These are phyloP conservation scores for Pteropus alecto DNA, from an alignment of 2,113 vertebrate genomes.

Conservation along the genomic window DNA sequence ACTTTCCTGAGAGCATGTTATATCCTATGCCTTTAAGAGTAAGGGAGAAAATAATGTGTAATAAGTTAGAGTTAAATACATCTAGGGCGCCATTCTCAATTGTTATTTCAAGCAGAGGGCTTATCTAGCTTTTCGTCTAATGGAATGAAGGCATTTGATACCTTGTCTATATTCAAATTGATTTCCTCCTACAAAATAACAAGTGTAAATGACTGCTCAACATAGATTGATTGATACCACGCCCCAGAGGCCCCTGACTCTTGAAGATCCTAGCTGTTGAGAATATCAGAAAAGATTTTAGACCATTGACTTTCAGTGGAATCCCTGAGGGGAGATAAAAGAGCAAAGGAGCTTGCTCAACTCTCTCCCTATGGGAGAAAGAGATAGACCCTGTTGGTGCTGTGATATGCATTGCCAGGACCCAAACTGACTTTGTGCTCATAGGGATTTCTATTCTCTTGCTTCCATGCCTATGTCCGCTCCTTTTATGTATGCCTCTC, in stretches of 20 bases:
- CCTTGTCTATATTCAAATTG: conserved; percentile 51
- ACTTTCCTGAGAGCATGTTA: neutral
- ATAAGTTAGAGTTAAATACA: neutral
- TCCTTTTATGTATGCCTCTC: neutral
- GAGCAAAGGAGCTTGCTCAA: neutral
- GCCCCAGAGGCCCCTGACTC: neutral
- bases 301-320: neutral
- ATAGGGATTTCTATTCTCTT: neutral
- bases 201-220: conserved; percentile 25
- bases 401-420: neutral
- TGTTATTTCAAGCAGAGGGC: conserved; percentile 11
- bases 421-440: neutral
- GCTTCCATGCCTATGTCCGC: neutral
- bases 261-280: neutral
- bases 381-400: neutral
- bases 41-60: neutral
- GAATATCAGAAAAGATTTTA: neutral
- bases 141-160: conserved; percentile 32
- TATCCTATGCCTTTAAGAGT: conserved; percentile 1
- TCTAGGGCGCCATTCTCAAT: neutral
- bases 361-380: neutral
- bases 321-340: neutral
- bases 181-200: conserved; percentile 54
- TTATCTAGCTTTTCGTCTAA: conserved; percentile 45
- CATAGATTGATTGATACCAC: neutral